phyloP scores from a whole-genome alignment of 2,113 vertebrate genomes.

The Ceuthmochares aereus region DNA sequence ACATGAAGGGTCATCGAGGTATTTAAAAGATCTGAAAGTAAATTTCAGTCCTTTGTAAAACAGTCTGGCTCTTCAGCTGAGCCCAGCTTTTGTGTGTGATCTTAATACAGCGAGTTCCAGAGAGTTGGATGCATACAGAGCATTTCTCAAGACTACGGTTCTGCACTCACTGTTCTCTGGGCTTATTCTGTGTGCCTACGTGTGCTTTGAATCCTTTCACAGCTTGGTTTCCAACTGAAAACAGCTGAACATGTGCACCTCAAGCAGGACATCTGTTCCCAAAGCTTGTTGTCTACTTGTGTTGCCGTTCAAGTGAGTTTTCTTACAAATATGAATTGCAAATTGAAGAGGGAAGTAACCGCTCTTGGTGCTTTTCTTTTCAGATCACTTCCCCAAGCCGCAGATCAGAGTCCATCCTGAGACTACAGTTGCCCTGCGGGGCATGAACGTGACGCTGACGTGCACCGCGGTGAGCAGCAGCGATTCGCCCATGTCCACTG shows the following conservation, averaged over 20 bases:
- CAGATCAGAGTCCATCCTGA: slow-evolving; percentile 82
- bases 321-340: not conserved
- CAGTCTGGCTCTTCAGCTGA: not conserved
- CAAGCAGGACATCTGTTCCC: not conserved
- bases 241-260: not conserved
- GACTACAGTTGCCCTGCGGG: slow-evolving; percentile 74
- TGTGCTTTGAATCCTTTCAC: not conserved
- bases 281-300: not conserved
- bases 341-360: not conserved
- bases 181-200: not conserved
- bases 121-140: not conserved
- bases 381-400: slow-evolving; percentile 83
- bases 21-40: not conserved
- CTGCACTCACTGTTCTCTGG: not conserved
- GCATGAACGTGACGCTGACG: slow-evolving; percentile 77
- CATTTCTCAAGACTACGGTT: not conserved
- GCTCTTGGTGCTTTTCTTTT: not conserved
- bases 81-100: not conserved
- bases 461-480: slow-evolving; percentile 83
- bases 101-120: not conserved
- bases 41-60: not conserved
- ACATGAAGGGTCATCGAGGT: not conserved
- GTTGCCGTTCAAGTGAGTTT: not conserved
- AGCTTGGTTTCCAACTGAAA: not conserved
- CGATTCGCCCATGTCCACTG: slow-evolving; percentile 78